Base-by-base conservation (phyloP, 2,888 invertebrate genomes). In the Rhingia campestris region DNA sequence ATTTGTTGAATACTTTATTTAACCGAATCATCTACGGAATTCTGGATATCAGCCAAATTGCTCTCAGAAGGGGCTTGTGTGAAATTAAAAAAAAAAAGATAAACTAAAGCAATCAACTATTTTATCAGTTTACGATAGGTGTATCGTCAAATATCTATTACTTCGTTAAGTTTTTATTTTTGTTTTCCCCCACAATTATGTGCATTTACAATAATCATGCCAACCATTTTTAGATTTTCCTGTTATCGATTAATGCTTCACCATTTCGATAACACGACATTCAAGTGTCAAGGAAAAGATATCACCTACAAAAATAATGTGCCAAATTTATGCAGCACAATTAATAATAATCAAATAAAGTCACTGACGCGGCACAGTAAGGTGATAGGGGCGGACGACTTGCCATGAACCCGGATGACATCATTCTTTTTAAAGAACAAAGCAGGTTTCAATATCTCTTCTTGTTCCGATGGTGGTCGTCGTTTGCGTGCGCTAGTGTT, bases 1-100 rank as follows among this genome's bases (percentile, higher is more conserved):
- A 82, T 82, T 82, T 79, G 82, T 82, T 82, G 79, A 82, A 82
- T 79, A 82, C 82, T 82, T 74, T 79, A 82, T 82, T 79, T 79
- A 69, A 82, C 72, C 79, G 79, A 82, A 82, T 79, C 63, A 79
- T 82, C 82, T 82, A 56, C 73, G 49, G 79, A 82, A 79, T 82
- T 82, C 82, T 82, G 82, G 82, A 82, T 79, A 79, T 64, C 63
- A 63, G 82, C 82, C 82, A 82, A 82, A 79, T 79, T 53, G 79
- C 82, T 82, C 67, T 82, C 82, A 64, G 73, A 58, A 63, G 49
- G 37, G 64, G 58, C 58, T 69, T 37, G 51, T 32, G 63, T 58
- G 43, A 69, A 74, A 69, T 64, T 70, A 39, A 61, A 77, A 43
- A 61, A 41, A 73, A 30, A 41, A 32, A 56, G 51, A 14, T 22